Base-by-base conservation (phyloP, 2,113 vertebrate species). In the Phocoena phocoena region DNA sequence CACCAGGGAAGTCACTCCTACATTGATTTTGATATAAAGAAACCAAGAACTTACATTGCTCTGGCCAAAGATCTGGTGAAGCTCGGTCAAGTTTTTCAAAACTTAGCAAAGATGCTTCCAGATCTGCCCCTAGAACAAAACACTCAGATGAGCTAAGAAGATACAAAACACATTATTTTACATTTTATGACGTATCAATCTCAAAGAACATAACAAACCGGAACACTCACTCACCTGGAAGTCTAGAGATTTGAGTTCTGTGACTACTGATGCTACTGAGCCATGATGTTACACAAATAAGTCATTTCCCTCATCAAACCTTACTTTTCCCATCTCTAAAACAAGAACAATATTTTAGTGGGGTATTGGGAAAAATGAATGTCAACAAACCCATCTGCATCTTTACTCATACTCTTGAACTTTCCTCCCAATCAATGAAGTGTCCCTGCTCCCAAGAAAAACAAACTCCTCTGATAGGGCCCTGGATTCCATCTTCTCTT, bases 81-180 rank as follows among this genome's bases (percentile, higher is more conserved):
- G 99, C 99, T 93, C 99, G 98, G 98, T 99, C 99, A 98, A 99
- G 98, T 97, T 99, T 99, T 98, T 99, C 99, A 98, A 99, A 99
- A 98, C 99, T 99, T 98, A 99, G 97, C 98, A 99, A 98, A 76
- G 99, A 99, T 14, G 99, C 98, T 96, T 99, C 99, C 98, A 99
- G 99, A 97, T 99, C 99, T 17, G 99, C 98, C 95, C 99, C 99
- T 99, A 87, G 65, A 98, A 97, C 63, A 96, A 92, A 23, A 71
- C 0, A 71, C 0, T 8, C 81, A 12, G 21, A 63, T 91, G 50
- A 50, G 36, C 38, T 6, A 70, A 26, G 25, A 94, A 26, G 20
- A 55, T 0, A 58, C 14, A 26, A 89, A 82, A 83, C 0, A 62
- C 0, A 1, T 20, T 90, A 65, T 80, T 95, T 85, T 86, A 47